Percentiles rank a stretch among this genome's conserved stretches.
These are phyloP conservation scores for Connochaetes taurinus DNA, from an alignment of 2,113 vertebrate species.

Conservation along the genomic window DNA sequence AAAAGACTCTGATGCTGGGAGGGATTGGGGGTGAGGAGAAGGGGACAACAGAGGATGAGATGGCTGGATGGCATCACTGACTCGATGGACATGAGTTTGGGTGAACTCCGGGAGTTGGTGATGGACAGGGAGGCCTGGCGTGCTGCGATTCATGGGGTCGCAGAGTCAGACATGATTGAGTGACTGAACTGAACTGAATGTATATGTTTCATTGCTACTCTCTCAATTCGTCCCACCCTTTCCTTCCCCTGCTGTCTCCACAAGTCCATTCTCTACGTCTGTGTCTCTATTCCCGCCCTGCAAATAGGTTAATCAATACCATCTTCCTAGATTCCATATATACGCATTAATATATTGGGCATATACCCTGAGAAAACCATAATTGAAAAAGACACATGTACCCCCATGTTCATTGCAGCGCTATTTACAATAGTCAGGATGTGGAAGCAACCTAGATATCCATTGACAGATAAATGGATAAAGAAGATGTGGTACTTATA, in stretches of 20 bases:
- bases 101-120: too few relatives aligned
- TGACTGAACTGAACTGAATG: background rate
- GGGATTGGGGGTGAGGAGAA: too few relatives aligned
- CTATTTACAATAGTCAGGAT: background rate
- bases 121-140: too few relatives aligned
- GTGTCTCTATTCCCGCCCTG: background rate
- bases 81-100: too few relatives aligned
- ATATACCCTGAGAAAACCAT: background rate
- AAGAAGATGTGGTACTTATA: background rate
- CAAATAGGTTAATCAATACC: background rate
- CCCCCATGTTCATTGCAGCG: background rate
- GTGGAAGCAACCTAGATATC: background rate
- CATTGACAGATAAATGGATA: background rate
- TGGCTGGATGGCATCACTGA: too few relatives aligned
- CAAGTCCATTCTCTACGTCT: background rate
- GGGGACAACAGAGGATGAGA: too few relatives aligned
- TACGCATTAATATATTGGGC: background rate
- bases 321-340: background rate
- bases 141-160: too few relatives aligned
- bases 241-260: background rate
- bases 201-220: background rate
- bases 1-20: too few relatives aligned
- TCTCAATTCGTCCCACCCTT: background rate
- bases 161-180: too few relatives aligned
- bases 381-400: background rate